These are phyloP conservation scores for Apus apus DNA, from an alignment of 2,113 vertebrate genomes.

Conservation along the genomic window DNA sequence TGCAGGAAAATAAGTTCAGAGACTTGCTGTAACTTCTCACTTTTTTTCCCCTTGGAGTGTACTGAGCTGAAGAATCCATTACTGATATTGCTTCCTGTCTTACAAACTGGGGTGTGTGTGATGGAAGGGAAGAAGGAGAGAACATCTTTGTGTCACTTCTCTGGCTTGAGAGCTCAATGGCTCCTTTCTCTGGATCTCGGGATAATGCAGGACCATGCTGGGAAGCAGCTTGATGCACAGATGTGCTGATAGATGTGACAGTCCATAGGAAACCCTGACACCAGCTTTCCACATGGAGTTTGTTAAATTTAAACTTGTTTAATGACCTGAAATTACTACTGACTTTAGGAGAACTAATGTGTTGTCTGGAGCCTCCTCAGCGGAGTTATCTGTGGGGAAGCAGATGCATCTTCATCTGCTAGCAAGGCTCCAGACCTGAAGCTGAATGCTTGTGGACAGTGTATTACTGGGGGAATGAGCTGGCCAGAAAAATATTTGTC, in stretches of 20 bases:
- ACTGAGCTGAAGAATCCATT: background rate
- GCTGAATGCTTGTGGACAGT: background rate
- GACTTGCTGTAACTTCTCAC: background rate
- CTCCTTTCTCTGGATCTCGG: background rate
- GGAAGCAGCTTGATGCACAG: background rate
- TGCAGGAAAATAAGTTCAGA: background rate
- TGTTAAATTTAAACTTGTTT: constrained; percentile 42
- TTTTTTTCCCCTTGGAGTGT: background rate
- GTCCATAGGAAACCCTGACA: background rate
- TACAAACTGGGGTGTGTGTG: background rate
- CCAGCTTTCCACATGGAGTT: background rate
- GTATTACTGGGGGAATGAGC: background rate
- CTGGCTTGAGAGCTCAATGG: background rate
- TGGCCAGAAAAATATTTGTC: constrained; percentile 4
- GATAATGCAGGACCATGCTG: background rate
- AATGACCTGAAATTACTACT: constrained; percentile 40
- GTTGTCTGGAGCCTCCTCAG: constrained; percentile 24
- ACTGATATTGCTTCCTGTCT: background rate
- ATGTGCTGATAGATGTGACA: background rate
- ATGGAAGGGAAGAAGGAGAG: background rate
- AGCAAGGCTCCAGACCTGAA: constrained; percentile 16
- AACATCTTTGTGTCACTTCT: background rate
- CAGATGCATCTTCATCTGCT: constrained; percentile 44
- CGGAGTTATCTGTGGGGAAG: constrained; percentile 28
- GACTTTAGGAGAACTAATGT: constrained; percentile 35